phyloP scores from a whole-genome alignment of 2,888 invertebrate species.

The Ditula angustiorana region DNA sequence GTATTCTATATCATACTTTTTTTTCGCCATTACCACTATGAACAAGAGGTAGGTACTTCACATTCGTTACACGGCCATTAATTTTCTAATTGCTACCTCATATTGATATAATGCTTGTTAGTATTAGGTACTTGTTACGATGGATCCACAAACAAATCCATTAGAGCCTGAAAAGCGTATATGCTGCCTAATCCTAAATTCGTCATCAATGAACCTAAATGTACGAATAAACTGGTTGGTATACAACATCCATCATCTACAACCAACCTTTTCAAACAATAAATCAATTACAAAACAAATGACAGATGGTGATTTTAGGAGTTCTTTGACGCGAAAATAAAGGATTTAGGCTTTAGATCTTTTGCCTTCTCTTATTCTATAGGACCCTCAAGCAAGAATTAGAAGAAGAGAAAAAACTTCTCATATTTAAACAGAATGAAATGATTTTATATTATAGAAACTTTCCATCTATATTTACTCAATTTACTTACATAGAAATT shows the following conservation, averaged over 20 bases:
- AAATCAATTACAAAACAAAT: constrained; percentile 29
- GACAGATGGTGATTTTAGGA: constrained; percentile 1
- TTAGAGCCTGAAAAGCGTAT: not conserved
- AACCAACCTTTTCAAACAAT: constrained; percentile 19
- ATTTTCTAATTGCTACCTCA: not conserved
- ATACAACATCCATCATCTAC: constrained; percentile 20
- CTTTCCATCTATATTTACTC: no score
- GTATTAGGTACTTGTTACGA: not conserved
- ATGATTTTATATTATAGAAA: no score
- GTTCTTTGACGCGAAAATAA: not conserved
- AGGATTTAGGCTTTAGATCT: no score
- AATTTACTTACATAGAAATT: not conserved
- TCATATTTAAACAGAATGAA: no score
- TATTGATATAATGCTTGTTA: not conserved
- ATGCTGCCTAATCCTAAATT: not conserved
- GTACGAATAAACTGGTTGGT: constrained; percentile 8
- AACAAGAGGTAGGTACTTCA: not conserved
- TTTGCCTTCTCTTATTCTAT: no score
- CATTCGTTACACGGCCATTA: not conserved
- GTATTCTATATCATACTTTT: no score
- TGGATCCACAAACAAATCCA: not conserved
- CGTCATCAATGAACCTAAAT: not conserved
- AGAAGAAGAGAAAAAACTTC: no score
- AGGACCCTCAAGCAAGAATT: not conserved
- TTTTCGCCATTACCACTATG: no score